phyloP scores from a whole-genome alignment of 2,113 vertebrate genomes.

The Hiodon alosoides region DNA sequence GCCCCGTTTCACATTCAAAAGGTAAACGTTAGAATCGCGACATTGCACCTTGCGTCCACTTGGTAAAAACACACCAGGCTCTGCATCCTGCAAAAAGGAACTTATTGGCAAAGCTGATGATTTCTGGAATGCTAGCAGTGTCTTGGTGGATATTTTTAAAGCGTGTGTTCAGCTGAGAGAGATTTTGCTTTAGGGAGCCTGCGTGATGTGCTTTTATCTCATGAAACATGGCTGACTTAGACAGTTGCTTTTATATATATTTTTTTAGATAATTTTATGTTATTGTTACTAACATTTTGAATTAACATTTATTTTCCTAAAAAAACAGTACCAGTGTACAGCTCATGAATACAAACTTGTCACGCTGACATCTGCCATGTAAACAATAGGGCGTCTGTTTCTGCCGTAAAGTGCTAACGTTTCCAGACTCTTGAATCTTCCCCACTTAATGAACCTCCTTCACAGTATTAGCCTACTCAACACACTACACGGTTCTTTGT shows the following conservation, averaged over 20 bases:
- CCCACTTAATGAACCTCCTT: slow-evolving; percentile 11
- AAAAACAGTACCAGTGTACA: slow-evolving; percentile 3
- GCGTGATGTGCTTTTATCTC: too few relatives aligned
- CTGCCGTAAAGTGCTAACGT: background rate
- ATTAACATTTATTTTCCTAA: background rate
- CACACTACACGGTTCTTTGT: background rate
- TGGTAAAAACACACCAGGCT: too few relatives aligned
- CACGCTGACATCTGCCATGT: slow-evolving; percentile 18
- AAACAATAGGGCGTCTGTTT: slow-evolving; percentile 19
- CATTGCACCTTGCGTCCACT: too few relatives aligned
- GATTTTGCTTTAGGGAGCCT: too few relatives aligned
- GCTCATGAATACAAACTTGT: slow-evolving; percentile 13
- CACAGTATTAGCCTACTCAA: background rate
- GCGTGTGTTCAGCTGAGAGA: too few relatives aligned
- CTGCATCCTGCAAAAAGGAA: too few relatives aligned
- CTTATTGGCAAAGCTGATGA: too few relatives aligned
- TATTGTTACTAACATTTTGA: background rate
- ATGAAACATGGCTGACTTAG: background rate
- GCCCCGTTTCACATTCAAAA: too few relatives aligned
- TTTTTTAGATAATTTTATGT: background rate
- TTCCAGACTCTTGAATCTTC: slow-evolving; percentile 13
- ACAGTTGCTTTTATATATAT: background rate
- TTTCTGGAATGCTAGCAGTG: too few relatives aligned
- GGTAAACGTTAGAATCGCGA: too few relatives aligned
- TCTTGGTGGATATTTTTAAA: too few relatives aligned